Evolutionary conservation across 2,113 vertebrate genomes (phyloP).

Genomic region (Vulpes vulpes): DNA sequence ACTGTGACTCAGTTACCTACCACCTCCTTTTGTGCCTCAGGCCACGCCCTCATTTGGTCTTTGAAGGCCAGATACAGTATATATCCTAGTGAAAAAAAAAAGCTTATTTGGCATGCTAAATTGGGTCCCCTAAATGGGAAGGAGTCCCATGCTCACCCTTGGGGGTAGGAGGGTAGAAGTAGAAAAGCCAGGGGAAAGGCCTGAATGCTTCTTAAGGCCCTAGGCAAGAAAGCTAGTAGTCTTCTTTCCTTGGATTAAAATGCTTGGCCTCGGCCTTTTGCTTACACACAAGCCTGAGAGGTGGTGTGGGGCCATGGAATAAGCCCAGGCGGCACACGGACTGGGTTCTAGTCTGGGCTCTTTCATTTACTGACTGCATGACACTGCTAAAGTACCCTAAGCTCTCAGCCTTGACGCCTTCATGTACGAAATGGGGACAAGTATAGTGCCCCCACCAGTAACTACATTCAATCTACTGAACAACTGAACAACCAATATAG

Average conservation of each 20-base stretch:
- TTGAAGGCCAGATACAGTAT: neutral
- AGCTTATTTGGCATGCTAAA: neutral
- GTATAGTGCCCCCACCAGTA: neutral
- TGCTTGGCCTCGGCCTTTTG: neutral
- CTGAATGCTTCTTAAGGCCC: neutral
- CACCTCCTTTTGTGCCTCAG: neutral
- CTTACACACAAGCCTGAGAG: neutral
- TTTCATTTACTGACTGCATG: neutral
- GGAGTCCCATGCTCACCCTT: neutral
- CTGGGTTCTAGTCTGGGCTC: neutral
- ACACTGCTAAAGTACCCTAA: neutral
- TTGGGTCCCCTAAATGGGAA: neutral
- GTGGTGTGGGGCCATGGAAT: neutral
- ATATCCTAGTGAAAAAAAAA: neutral
- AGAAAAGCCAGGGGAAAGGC: neutral
- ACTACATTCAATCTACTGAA: neutral
- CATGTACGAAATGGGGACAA: neutral
- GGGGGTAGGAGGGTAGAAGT: neutral
- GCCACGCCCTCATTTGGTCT: neutral
- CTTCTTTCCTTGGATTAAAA: neutral
- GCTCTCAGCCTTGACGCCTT: neutral
- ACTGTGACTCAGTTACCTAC: neutral
- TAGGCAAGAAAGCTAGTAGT: neutral
- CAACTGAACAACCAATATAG: neutral
- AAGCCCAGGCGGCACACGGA: neutral